A percentile compares a stretch with the other conserved stretches of the same genome.
These are phyloP conservation scores for Apoda limacodes DNA, from an alignment of 2,888 invertebrate genomes.

Conservation along the genomic window DNA sequence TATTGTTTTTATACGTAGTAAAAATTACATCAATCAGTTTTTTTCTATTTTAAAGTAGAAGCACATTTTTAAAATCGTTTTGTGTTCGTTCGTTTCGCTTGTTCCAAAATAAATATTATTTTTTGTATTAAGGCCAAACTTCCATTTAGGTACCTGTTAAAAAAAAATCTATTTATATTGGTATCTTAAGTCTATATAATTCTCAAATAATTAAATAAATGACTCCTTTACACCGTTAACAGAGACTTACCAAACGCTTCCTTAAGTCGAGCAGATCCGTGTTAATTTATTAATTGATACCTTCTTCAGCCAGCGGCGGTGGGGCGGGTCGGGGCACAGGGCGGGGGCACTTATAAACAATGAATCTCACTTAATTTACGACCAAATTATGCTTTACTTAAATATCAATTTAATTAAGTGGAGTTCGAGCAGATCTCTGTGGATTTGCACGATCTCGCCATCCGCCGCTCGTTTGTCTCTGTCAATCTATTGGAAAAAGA, in stretches of 20 bases:
- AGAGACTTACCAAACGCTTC: constrained; percentile 43
- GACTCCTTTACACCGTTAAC: constrained; percentile 47
- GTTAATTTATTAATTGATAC: constrained; percentile 66
- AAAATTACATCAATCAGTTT: too few relatives aligned
- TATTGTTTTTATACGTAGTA: too few relatives aligned
- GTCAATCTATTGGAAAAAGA: too few relatives aligned
- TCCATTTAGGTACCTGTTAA: too few relatives aligned
- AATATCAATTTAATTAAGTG: constrained; percentile 70
- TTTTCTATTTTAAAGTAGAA: too few relatives aligned
- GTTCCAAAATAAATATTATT: too few relatives aligned
- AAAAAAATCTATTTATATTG: too few relatives aligned
- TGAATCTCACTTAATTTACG: constrained; percentile 67
- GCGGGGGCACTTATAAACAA: constrained; percentile 63
- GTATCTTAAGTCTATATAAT: too few relatives aligned
- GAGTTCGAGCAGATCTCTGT: constrained; percentile 46
- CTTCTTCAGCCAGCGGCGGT: constrained; percentile 40
- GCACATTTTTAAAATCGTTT: too few relatives aligned
- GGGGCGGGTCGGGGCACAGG: constrained; percentile 15
- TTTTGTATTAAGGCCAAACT: too few relatives aligned
- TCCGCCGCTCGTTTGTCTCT: constrained; percentile 46
- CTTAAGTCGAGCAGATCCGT: constrained; percentile 55
- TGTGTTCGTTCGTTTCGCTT: too few relatives aligned
- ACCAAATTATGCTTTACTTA: constrained; percentile 68
- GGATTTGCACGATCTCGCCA: constrained; percentile 50
- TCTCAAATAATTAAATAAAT: constrained; percentile 54